Evolutionary conservation across 2,797 vertebrate species (phyloP).

Genomic region (Tapirus indicus): DNA sequence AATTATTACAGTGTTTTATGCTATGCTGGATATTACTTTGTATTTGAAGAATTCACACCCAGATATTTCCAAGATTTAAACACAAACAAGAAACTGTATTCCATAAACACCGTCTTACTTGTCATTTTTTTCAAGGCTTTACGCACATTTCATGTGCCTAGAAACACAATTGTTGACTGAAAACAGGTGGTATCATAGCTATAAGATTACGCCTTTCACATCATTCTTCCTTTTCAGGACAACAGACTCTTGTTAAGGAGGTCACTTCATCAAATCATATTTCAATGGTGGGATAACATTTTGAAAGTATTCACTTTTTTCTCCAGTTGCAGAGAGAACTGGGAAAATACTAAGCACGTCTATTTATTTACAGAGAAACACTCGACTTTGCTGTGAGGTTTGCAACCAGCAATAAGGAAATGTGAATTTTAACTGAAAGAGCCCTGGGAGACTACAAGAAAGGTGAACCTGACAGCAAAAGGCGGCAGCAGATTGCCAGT

Average conservation of each 20-base stretch:
- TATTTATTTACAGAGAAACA: constrained; percentile 85
- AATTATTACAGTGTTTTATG: background rate
- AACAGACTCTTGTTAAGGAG: constrained; percentile 69
- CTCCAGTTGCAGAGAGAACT: constrained; percentile 82
- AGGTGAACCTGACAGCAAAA: constrained; percentile 78
- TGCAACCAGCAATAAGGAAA: constrained; percentile 82
- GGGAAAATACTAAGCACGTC: constrained; percentile 83
- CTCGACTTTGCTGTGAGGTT: constrained; percentile 71
- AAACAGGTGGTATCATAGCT: background rate
- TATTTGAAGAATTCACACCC: background rate
- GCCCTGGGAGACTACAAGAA: constrained; percentile 78
- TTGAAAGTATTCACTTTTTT: constrained; percentile 54
- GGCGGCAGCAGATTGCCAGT: constrained; percentile 67
- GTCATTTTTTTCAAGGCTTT: background rate
- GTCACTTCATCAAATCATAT: background rate
- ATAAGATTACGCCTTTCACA: background rate
- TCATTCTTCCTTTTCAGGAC: background rate
- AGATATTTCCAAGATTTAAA: constrained; percentile 22
- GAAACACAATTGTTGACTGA: background rate
- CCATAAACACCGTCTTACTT: background rate
- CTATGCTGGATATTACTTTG: background rate
- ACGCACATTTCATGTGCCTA: background rate
- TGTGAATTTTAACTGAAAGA: constrained; percentile 80
- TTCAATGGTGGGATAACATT: background rate
- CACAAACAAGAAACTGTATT: background rate